Base-by-base conservation (phyloP, 2,797 vertebrate species). In the Yasuhikotakia modesta region DNA sequence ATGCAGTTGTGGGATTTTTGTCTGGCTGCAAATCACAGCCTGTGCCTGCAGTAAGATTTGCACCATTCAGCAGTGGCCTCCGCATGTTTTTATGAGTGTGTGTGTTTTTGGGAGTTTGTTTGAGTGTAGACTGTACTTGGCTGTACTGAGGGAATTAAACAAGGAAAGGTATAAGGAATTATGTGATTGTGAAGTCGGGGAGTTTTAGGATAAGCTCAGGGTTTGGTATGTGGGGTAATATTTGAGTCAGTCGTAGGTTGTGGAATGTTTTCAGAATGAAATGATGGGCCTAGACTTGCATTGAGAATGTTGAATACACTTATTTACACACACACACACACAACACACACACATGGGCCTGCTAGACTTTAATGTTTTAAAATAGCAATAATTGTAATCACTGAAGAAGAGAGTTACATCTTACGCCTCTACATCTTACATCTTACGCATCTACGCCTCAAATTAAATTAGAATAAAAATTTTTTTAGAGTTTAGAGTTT, bases 201-300 rank as follows among this genome's bases (percentile, higher is more conserved):
- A 45, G 43, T 58, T 76, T 65, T 66, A 65, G 52, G 48, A 53
- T 66, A 50, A 76, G 52, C 22, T 69, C 76, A 81, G 81, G 87
- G 73, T 82, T 65, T 83, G 35, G 78, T 86, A 81, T 82, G 79
- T 81, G 70, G 50, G 79, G 80, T 86, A 83, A 86, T 76, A 30
- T 70, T 73, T 83, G 83, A 84, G 73, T 82, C 77, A 78, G 61
- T 22, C 64, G 60, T 60, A 82, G 55, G 78, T 79, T 74, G 67
- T 81, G 89, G 89, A 91, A 91, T 90, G 86, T 75, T 80, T 70
- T 75, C 73, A 85, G 35, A 80, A 46, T 70, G 14, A 57, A 48
- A 39, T 78, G 80, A 79, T 84, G 78, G 81, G 89, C 76, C 83
- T 52, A 17, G 73, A 80, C 91, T 79, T 39, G 88, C 64, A 63